Evolutionary conservation across 2,888 invertebrate genomes (phyloP).

Genomic region (Platycnemis pennipes): DNA sequence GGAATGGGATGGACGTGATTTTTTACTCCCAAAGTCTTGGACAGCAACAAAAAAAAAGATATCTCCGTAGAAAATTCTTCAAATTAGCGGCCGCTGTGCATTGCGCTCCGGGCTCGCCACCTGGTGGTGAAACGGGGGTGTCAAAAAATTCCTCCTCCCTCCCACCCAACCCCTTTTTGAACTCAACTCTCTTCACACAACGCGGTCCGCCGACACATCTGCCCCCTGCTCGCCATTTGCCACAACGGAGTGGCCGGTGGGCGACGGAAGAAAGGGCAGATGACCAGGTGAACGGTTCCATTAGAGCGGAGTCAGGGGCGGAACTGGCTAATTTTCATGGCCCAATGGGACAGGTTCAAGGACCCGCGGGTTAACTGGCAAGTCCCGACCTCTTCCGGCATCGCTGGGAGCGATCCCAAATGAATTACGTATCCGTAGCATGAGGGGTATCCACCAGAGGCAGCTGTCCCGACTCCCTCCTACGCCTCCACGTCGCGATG

Average conservation of each 20-base stretch:
- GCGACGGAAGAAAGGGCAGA: background rate
- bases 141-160: background rate
- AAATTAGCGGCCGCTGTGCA: background rate
- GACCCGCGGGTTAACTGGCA: background rate
- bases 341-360: background rate
- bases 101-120: background rate
- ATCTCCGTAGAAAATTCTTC: background rate
- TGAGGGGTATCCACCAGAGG: background rate
- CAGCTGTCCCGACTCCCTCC: background rate
- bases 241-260: background rate
- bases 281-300: background rate
- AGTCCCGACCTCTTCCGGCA: background rate
- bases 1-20: background rate
- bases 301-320: slow-evolving; percentile 6
- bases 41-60: background rate
- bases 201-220: background rate
- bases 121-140: background rate
- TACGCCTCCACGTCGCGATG: background rate
- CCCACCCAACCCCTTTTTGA: background rate
- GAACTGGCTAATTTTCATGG: slow-evolving; percentile 13
- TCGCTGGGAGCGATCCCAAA: background rate
- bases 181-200: background rate
- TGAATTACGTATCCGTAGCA: background rate
- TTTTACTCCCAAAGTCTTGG: too few species aligned
- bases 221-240: background rate